Base-by-base conservation (phyloP, 1,140 invertebrate genomes). In the Drosophila subpulchrella region DNA sequence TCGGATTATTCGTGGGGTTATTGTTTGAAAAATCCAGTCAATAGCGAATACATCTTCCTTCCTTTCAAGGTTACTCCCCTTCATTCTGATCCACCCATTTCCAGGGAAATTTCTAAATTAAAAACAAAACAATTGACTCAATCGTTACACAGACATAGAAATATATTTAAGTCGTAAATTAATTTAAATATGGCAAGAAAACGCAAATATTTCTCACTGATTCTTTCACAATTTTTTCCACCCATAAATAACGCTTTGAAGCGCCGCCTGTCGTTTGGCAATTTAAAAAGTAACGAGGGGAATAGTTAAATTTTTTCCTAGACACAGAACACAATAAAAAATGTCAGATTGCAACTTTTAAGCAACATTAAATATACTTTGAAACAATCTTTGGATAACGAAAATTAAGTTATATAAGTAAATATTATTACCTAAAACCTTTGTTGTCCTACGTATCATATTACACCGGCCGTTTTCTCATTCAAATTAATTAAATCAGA, bases 61-160 rank as follows among this genome's bases (percentile, higher is more conserved):
- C 32, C n/a, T 56, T 30, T 42, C 17, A 63, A 42, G 66, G 58
- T 50, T 11, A 50, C 38, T 51, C 20, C 38, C 47, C 24, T 13
- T 42, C n/a, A 32, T 47, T 30, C 12, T 34, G 27, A 27, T 36
- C 27, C 24, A 56, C 67, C 63, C 67, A 60, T 73, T 53, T 51
- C 39, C n/a, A 30, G 27, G 39, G 8, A 81, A 76, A 60, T 73
- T 58, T 36, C 36, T 42, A 38, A 11, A 38, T 38, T 50, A 39
- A 71, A 73, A 89, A 80, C 73, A 88, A 79, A 88, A 48, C 76
- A 83, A 88, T 89, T 88, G 57, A 70, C 20, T 24, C 65, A 56
- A 50, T 55, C 47, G 41, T 48, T 82, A 67, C 39, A 61, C 48
- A 56, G 55, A 50, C 50, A 75, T 62, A 41, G 15, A 20, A 46